Evolutionary conservation across 2,797 vertebrate genomes (phyloP).

Genomic region (Apodemus agrarius): DNA sequence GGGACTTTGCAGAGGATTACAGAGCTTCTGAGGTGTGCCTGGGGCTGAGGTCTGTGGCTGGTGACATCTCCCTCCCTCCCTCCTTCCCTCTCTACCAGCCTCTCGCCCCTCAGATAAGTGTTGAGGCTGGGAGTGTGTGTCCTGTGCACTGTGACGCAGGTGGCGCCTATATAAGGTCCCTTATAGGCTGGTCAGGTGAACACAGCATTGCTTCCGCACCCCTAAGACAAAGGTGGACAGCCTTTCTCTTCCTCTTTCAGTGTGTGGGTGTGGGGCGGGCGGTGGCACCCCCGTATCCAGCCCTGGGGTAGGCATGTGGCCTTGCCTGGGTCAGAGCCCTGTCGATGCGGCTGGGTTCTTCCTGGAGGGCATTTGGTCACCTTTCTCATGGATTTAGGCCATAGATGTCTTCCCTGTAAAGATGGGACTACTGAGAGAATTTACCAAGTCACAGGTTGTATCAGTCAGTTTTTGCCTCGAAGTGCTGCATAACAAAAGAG

Average conservation of each 20-base stretch:
- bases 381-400: background rate
- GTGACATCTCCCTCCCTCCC: background rate
- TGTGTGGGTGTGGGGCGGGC: accelerated
- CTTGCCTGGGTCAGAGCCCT: background rate
- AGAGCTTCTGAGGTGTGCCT: background rate
- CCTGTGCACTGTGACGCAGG: background rate
- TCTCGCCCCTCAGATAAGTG: background rate
- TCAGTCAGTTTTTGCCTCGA: background rate
- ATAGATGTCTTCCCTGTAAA: background rate
- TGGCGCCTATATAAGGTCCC: background rate
- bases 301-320: background rate
- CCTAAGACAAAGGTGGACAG: background rate
- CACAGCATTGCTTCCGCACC: background rate
- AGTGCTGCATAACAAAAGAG: background rate
- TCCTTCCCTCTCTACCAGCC: background rate
- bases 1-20: background rate
- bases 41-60: background rate
- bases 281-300: background rate
- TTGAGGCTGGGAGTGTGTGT: background rate
- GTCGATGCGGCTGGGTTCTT: background rate
- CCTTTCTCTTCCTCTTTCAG: background rate
- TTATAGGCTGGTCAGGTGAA: background rate
- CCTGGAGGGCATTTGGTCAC: background rate
- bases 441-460: background rate
- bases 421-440: background rate